Conservation (phyloP, 2,888 invertebrate genomes). For the Biston betularia region DNA sequence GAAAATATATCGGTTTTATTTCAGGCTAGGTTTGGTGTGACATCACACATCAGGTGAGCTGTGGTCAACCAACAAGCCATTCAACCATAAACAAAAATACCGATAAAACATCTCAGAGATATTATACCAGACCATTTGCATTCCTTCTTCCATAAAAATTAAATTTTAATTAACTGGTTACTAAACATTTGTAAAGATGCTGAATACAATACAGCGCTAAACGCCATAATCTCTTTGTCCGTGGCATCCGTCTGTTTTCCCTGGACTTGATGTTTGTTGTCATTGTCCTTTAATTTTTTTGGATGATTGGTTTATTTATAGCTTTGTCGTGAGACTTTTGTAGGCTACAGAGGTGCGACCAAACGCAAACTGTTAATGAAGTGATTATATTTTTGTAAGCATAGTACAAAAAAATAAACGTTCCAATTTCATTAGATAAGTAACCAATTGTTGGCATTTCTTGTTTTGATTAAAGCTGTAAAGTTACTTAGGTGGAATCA, state of each 20-base stretch:
- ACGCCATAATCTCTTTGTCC: slow-evolving; percentile 37
- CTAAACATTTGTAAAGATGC: slow-evolving; percentile 1
- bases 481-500: too few species aligned
- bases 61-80: too few species aligned
- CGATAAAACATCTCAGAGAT: background rate
- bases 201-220: slow-evolving; percentile 3
- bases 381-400: too few species aligned
- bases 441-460: too few species aligned
- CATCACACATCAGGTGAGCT: too few species aligned
- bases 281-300: slow-evolving; percentile 37
- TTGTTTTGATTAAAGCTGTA: too few species aligned
- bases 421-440: too few species aligned
- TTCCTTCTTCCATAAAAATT: background rate
- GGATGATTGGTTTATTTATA: background rate
- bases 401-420: too few species aligned
- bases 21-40: too few species aligned
- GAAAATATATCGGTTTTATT: too few species aligned
- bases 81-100: too few species aligned
- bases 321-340: background rate
- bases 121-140: background rate
- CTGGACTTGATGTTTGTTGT: slow-evolving; percentile 35
- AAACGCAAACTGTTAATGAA: too few species aligned
- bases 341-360: background rate
- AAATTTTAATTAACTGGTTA: background rate
- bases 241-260: slow-evolving; percentile 39